phyloP scores from a whole-genome alignment of 2,888 invertebrate genomes.

The Caenorhabditis uteleia region DNA sequence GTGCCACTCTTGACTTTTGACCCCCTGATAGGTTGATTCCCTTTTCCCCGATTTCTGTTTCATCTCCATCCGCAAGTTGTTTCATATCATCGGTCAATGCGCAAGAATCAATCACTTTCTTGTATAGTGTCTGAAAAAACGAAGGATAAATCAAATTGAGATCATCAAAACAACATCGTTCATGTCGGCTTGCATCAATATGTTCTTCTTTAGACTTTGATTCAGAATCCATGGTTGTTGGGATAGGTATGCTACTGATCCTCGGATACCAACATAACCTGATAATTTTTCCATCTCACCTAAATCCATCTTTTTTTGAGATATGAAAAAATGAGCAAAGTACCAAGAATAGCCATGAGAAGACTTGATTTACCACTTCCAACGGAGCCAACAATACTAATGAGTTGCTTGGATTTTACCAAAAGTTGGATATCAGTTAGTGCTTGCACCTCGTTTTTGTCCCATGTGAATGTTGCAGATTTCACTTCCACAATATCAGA shows the following conservation, averaged over 20 bases:
- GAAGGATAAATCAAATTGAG: no score
- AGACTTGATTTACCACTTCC: constrained; percentile 55
- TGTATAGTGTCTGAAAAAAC: no score
- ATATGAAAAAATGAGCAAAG: no score
- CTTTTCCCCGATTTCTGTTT: constrained; percentile 68
- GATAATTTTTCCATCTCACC: constrained; percentile 75
- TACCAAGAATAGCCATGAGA: constrained; percentile 43
- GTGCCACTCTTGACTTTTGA: constrained; percentile 78
- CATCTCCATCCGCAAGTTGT: constrained; percentile 59
- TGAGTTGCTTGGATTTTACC: constrained; percentile 33
- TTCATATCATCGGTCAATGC: constrained; percentile 58
- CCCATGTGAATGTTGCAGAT: constrained; percentile 43
- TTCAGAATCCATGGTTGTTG: constrained; percentile 99
- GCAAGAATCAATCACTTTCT: constrained; percentile 52
- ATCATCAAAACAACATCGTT: no score
- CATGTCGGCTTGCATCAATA: constrained; percentile 70
- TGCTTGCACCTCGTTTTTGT: constrained; percentile 15
- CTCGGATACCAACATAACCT: constrained; percentile 69
- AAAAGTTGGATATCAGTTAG: constrained; percentile 33
- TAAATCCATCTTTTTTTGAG: no score
- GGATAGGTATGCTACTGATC: constrained; percentile 82
- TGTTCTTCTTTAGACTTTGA: constrained; percentile 86
- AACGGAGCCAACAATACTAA: constrained; percentile 47
- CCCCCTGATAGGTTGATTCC: constrained; percentile 68
- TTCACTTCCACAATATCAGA: constrained; percentile 38